Base-by-base conservation (phyloP, 2,888 invertebrate species). In the Strigamia maritima region DNA sequence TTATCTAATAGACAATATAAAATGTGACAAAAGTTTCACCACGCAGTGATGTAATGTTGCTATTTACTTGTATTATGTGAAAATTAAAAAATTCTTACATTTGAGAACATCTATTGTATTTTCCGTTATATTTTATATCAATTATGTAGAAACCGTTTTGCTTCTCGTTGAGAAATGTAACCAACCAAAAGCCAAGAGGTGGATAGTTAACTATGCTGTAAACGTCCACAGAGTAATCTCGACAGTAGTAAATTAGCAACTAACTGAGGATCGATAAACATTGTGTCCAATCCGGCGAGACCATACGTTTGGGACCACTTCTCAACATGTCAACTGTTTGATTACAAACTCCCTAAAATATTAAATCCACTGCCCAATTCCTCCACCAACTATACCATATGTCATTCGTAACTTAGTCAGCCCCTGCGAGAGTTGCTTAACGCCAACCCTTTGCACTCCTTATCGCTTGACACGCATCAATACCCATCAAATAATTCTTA, bases 201-300 rank as follows among this genome's bases (percentile, higher is more conserved):
- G 65, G 65, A 26, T 22, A 65, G 65, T 65, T 65, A 65, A 65
- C 65, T 65, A 65, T 65, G 65, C 65, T 65, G 65, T 65, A 65
- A 65, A 65, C 65, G 65, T 65, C 65, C 65, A 65, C 65, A 65
- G 65, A 65, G 65, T 65, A 65, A 65, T 65, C 65, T 65, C 65
- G 65, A 65, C 65, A 65, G 65, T 65, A 65, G 65, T 65, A 65
- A 65, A 65, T 65, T 65, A 65, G 65, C 65, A 65, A 65, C 65
- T 65, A 65, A 65, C 65, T 65, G 65, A 65, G 65, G 65, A 65
- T 65, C 65, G 65, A 65, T 65, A 65, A 65, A 65, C 65, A 65
- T 65, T 65, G 65, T 65, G 65, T 65, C 65, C 65, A 65, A 65
- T 65, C 65, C 65, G 65, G 65, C 65, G 65, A 65, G 65, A 65